These are phyloP conservation scores for Leucoma salicis DNA, from an alignment of 2,888 invertebrate genomes.

Conservation along the genomic window DNA sequence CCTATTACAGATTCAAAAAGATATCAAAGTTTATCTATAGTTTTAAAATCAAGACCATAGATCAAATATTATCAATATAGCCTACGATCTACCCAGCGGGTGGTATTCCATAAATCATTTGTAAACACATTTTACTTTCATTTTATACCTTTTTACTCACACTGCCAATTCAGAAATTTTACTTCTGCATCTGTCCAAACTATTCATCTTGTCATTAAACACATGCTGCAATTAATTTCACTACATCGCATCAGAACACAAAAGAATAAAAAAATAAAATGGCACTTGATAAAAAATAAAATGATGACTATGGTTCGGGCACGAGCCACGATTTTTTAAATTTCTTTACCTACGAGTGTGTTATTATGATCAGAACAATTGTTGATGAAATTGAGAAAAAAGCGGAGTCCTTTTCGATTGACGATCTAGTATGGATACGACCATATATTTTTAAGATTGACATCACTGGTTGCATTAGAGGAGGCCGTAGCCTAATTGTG, in stretches of 20 bases:
- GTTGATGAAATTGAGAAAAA: constrained; percentile 75
- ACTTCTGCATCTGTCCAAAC: constrained; percentile 50
- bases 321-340: constrained; percentile 63
- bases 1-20: too few species aligned
- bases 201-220: constrained; percentile 52
- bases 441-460: too few species aligned
- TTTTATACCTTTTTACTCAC: constrained; percentile 17
- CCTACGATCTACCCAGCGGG: too few species aligned
- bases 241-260: constrained; percentile 55
- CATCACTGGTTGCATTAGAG: too few species aligned
- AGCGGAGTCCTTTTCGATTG: constrained; percentile 29
- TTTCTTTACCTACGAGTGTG: constrained; percentile 47
- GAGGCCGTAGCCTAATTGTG: too few species aligned
- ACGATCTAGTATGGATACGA: constrained; percentile 47
- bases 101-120: neutral
- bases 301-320: constrained; percentile 54
- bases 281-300: constrained; percentile 32
- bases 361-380: constrained; percentile 66
- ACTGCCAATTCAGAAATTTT: constrained; percentile 26
- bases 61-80: too few species aligned
- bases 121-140: constrained; percentile 10
- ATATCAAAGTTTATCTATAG: too few species aligned
- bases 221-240: constrained; percentile 71
- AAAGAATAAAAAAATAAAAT: constrained; percentile 53
- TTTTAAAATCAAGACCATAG: too few species aligned